Base-by-base conservation (phyloP, 2,113 vertebrate genomes). In the Balaeniceps rex region DNA sequence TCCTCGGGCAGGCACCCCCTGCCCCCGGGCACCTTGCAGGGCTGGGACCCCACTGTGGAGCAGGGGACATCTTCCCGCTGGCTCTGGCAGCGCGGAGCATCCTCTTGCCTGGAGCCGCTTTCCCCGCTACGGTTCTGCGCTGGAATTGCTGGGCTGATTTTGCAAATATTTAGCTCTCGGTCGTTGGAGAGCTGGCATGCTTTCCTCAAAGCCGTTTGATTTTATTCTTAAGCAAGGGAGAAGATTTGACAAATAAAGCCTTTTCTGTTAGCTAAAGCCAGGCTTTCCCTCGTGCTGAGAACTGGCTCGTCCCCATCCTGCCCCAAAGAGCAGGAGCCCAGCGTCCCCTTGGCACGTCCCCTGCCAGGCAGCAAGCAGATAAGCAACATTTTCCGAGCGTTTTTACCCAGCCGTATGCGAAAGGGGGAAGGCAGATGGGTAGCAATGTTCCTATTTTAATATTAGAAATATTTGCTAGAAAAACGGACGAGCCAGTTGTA, bases 1-100 rank as follows among this genome's bases (percentile, higher is more conserved):
- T 80, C 61, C 38, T 42, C 2, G 13, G 33, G 24, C 2, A 2
- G 2, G 12, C 16, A 8, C 3, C 40, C 52, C n/a, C 4, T 1
- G 3, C 22, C 7, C 47, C 44, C 3, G 1, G 16, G 29, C 63
- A 55, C 38, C 28, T 34, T 4, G 54, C 5, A 19, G 81, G 36
- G 72, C 63, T 91, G 15, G 7, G 40, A 21, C 28, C 22, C 49
- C 28, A 6, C 1, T 26, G 72, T 81, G 82, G 82, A 84, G 55
- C 64, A 26, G 11, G 68, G 79, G 76, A 92, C 83, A 57, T 88
- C 80, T 44, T 64, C 66, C 83, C 3, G 0, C n/a, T 0, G 2
- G 82, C 60, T 9, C 64, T 4, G 29, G 71, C 71, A 5, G 3
- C 36, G 3, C 1, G 0, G 57, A 85, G 66, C 78, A 25, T 81